Evolutionary conservation across 2,888 invertebrate species (phyloP), one percentile per base, ranked within the genome.

Genomic region (Imbricaverruca yamaguchii): DNA sequence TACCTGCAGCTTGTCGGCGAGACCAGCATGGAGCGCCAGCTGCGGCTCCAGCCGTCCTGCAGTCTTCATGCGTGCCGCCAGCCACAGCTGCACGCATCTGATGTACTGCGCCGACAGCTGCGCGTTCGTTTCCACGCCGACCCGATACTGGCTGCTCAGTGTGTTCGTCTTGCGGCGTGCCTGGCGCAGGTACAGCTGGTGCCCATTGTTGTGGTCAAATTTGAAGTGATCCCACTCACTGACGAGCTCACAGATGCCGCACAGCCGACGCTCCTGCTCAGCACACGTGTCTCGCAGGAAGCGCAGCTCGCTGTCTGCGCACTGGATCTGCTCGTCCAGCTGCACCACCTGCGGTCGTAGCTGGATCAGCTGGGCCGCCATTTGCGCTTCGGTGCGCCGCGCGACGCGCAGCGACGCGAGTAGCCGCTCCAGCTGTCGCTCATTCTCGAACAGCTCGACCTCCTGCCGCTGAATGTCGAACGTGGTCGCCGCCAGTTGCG

Each of bases 11-110:
- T 39, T 0, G 59, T 59, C 15, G 59, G 59, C 59, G 12, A 59
- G 59, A 15, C 15, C 12, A 7, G 11, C 59, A 11, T 59, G 11
- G 59, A 15, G 15, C 12, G 11, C 59, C 12, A 21, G 21, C 53
- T 55, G 74, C 74, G 74, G 74, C 53, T 23, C 1, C 21, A 74
- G 18, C 55, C 74, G 53, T 21, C 21, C 10, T 3, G 53, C 74
- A 7, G 74, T 74, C 53, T 53, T 15, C 74, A 74, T 53, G 15
- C 74, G 74, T 21, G 74, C 74, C 74, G 74, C 74, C 74, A 74
- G 53, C 74, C 74, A 74, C 23, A 4, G 55, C 74, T 55, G 53
- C 21, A 74, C 74, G 21, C 13, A 15, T 3, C 21, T 1, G 53
- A 2, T 10, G 74, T 74, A 74, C 74, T 55, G 3, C 21, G 18